A percentile compares a stretch with the other conserved stretches of the same genome.
These are phyloP conservation scores for Rhaphigaster nebulosa DNA, from an alignment of 2,888 invertebrate species.

Conservation along the genomic window DNA sequence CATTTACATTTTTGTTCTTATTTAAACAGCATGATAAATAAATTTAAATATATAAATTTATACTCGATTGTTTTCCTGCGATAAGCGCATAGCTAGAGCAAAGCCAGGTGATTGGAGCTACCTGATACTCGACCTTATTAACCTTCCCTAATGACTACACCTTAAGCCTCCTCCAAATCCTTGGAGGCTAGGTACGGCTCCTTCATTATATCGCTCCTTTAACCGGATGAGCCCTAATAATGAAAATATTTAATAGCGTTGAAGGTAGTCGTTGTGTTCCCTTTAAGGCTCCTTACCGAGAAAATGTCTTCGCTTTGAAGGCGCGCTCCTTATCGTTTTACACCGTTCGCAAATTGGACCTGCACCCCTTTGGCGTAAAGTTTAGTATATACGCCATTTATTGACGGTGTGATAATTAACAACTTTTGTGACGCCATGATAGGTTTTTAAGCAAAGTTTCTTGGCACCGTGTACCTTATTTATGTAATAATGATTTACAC, in stretches of 20 bases:
- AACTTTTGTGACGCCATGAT: not conserved
- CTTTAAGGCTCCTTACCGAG: conserved; percentile 27
- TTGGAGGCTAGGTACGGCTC: not conserved
- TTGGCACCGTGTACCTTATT: not conserved
- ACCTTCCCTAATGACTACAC: conserved; percentile 16
- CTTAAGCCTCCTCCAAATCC: conserved; percentile 15
- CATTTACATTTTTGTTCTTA: too few relatives aligned
- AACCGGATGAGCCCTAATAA: conserved; percentile 26
- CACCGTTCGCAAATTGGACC: conserved; percentile 22
- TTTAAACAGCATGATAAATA: too few relatives aligned
- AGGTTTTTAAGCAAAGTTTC: not conserved
- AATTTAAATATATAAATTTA: not conserved
- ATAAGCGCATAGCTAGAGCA: not conserved
- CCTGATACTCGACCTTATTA: conserved; percentile 34
- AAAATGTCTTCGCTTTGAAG: conserved; percentile 31
- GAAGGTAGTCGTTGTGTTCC: conserved; percentile 2
- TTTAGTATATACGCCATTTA: not conserved
- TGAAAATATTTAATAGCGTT: conserved; percentile 48
- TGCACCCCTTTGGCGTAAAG: not conserved
- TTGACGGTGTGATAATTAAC: conserved; percentile 15
- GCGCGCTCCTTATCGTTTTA: conserved; percentile 7
- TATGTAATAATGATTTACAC: not conserved
- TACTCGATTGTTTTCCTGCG: not conserved
- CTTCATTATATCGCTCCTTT: conserved; percentile 34
- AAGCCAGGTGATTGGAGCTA: not conserved